Base-by-base conservation (phyloP, 2,113 vertebrate species). In the Microtus ochrogaster region DNA sequence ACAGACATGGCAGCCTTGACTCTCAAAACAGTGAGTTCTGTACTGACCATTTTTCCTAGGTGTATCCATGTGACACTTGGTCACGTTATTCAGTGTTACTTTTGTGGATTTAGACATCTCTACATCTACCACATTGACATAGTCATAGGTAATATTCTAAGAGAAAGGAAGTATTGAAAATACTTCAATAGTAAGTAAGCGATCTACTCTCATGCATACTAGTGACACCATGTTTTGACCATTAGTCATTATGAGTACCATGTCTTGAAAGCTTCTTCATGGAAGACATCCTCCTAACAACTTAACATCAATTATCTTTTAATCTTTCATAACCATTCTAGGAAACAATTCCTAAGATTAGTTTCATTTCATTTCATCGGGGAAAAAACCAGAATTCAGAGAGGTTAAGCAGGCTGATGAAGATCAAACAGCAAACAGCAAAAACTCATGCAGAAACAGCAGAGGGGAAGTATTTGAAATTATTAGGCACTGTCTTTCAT, bases 371-470 rank as follows among this genome's bases (percentile, higher is more conserved):
- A 91, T 13, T 30, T 94, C 49, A 93, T 82, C 0, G 10, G 89
- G 24, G 5, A 85, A 47, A 39, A 85, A 85, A 85, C 9, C 61
- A 85, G 63, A 94, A 49, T 52, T 93, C 83, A 47, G 63, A 95
- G 61, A 82, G 16, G 52, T 88, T 93, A 79, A 76, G 22, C n/a
- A 13, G 85, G 11, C 70, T 97, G 44, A 44, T 22, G 79, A 7
- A 91, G 63, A 87, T 92, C 68, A 76, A 76, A 89, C 30, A 94
- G 41, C n/a, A 95, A 65, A 90, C 1, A 94, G 66, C 47, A 95
- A 26, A 97, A 97, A 93, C 91, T 77, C 49, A 21, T 33, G 55
- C 26, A 93, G 19, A 70, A 94, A 90, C 19, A 82, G 14, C 58
- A 72, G 63, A 92, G 73, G 73, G 19, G 5, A 10, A 6, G 14